These are phyloP conservation scores for Margaritifera margaritifera DNA, from an alignment of 2,888 invertebrate species.

Conservation along the genomic window DNA sequence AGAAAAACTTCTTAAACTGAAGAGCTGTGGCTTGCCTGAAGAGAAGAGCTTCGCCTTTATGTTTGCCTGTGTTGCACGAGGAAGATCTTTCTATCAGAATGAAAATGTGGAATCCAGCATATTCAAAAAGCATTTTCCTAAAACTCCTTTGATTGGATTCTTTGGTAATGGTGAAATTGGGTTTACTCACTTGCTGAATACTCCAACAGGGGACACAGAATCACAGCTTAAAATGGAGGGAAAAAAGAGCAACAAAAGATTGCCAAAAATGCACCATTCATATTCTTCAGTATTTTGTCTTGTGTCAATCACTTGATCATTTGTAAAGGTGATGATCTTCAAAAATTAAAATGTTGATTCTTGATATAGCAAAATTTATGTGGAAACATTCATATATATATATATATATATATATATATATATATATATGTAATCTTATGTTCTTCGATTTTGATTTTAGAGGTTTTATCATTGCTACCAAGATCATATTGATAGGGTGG, in stretches of 20 bases:
- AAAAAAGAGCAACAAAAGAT: constrained; percentile 14
- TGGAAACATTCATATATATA: too few species aligned
- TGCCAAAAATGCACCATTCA: constrained; percentile 57
- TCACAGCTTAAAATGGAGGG: constrained; percentile 5
- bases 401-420: too few species aligned
- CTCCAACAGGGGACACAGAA: neutral
- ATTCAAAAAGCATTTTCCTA: constrained; percentile 73
- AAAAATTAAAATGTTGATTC: too few species aligned
- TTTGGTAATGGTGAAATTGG: constrained; percentile 75
- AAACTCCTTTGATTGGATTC: constrained; percentile 73
- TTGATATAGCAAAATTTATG: too few species aligned
- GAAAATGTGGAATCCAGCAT: constrained; percentile 71
- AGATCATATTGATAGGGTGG: too few species aligned
- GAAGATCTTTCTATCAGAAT: constrained; percentile 56
- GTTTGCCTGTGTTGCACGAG: constrained; percentile 74
- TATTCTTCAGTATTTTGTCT: constrained; percentile 61
- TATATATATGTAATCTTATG: too few species aligned
- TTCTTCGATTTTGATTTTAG: too few species aligned
- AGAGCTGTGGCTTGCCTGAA: constrained; percentile 44
- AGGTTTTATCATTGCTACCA: too few species aligned
- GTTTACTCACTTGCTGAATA: constrained; percentile 50
- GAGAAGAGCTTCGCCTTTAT: constrained; percentile 70
- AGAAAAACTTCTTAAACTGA: constrained; percentile 44
- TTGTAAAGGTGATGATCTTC: too few species aligned
- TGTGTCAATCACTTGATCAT: constrained; percentile 37